Base-by-base conservation (phyloP, 1,140 invertebrate species). In the Lepidurus packardi region DNA sequence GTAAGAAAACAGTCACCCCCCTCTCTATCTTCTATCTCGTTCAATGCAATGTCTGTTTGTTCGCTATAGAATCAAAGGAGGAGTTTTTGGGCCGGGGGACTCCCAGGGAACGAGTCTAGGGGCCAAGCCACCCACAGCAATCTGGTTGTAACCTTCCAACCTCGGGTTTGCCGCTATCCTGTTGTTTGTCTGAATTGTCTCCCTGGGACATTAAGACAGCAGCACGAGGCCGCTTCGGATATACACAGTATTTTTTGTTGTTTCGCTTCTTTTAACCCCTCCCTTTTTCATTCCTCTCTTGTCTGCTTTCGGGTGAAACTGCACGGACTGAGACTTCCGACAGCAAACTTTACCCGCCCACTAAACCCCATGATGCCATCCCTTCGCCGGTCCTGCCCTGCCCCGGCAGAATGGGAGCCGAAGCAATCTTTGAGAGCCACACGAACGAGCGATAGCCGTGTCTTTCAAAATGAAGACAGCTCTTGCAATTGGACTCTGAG, bases 391-490 rank as follows among this genome's bases (percentile, higher is more conserved):
- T 34, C 34, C 34, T 34, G 34, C 34, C 34, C 34, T 34, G 25
- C 34, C 34, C 34, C 34, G 34, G 34, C 34, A 34, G 34, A 34
- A 34, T 4, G 34, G 34, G 34, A 34, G 34, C 34, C 3, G 34
- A 65, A 65, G 53, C 53, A 65, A 65, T 65, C 53, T 65, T 34
- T 9, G 53, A 21, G 53, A 65, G 53, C 10, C 16, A 65, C 16
- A 21, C 16, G 21, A 21, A 65, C 16, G 9, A 65, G n/a, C 53
- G 53, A 65, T 65, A 65, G 53, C 21, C 13, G 53, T 65, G 53
- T 65, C 53, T 65, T 65, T 65, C 53, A 65, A 65, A 65, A 65
- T 65, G 53, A 65, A 65, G 53, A 65, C 53, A 65, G 53, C 53
- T 13, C 53, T 65, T 65, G 53, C 53, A 65, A 65, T 65, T 65